phyloP scores from a whole-genome alignment of 2,888 invertebrate species.

The Andricus quercusramuli region DNA sequence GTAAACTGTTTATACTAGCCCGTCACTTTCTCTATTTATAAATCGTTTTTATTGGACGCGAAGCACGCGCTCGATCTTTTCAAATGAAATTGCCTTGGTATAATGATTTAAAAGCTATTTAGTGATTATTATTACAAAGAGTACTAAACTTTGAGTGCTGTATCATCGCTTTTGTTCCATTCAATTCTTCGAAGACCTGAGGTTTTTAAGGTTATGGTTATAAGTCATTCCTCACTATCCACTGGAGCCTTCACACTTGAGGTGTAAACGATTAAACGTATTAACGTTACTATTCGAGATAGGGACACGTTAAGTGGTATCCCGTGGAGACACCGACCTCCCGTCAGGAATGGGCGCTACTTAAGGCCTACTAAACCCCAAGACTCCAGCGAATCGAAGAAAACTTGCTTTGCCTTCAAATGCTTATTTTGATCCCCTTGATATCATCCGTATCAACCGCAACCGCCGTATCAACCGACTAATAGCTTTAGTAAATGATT shows the following conservation, averaged over 20 bases:
- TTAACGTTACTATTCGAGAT: conserved; percentile 64
- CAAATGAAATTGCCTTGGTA: background rate
- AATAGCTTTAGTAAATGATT: conserved; percentile 29
- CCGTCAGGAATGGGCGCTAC: conserved; percentile 68
- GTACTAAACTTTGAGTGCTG: conserved; percentile 3
- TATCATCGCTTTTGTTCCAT: conserved; percentile 26
- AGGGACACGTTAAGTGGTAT: conserved; percentile 75
- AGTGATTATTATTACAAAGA: conserved; percentile 10
- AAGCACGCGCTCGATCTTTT: background rate
- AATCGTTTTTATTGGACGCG: background rate
- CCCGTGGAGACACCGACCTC: conserved; percentile 73
- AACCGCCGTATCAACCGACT: background rate
- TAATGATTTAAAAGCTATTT: conserved; percentile 11
- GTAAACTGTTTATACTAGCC: background rate
- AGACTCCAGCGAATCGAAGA: conserved; percentile 32
- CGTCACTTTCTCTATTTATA: background rate
- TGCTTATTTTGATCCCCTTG: conserved; percentile 34
- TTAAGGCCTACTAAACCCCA: conserved; percentile 55
- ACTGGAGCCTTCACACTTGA: conserved; percentile 1
- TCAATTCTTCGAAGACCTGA: background rate
- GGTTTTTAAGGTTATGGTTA: conserved; percentile 6
- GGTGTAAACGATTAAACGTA: conserved; percentile 60
- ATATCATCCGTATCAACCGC: conserved; percentile 24
- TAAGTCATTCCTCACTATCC: conserved; percentile 27
- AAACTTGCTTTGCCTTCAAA: conserved; percentile 26